phyloP scores from a whole-genome alignment of 2,888 invertebrate species.

The Drosophila peninsularis region DNA sequence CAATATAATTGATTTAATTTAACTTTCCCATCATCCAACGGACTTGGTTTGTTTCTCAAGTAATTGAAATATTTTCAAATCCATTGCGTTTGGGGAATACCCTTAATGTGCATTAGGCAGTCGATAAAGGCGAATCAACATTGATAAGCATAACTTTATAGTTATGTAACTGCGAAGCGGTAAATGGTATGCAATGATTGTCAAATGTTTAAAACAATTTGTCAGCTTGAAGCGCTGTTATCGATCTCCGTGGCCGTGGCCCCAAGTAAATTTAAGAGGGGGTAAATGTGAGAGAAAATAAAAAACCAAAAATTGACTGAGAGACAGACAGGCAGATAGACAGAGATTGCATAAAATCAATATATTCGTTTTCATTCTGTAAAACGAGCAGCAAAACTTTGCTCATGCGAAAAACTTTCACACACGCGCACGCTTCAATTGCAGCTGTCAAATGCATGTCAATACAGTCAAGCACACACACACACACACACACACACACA shows the following conservation, averaged over 20 bases:
- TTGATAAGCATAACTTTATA: neutral
- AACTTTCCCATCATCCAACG: too few relatives aligned
- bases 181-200: neutral
- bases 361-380: slow-evolving; percentile 1
- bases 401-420: neutral
- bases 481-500: neutral
- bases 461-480: neutral
- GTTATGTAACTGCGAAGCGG: neutral
- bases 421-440: neutral
- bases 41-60: too few relatives aligned
- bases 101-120: neutral
- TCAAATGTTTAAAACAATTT: neutral
- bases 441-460: slow-evolving; percentile 6
- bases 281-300: neutral
- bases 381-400: neutral
- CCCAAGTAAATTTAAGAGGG: neutral
- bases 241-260: neutral
- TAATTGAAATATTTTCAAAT: neutral
- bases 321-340: neutral
- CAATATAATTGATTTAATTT: too few relatives aligned
- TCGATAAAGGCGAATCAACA: neutral
- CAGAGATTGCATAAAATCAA: slow-evolving; percentile 1
- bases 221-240: too few relatives aligned
- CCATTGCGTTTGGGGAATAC: neutral
- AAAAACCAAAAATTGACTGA: too few relatives aligned